Evolutionary conservation across 2,113 vertebrate species (phyloP).

Genomic region (Urocitellus parryii): DNA sequence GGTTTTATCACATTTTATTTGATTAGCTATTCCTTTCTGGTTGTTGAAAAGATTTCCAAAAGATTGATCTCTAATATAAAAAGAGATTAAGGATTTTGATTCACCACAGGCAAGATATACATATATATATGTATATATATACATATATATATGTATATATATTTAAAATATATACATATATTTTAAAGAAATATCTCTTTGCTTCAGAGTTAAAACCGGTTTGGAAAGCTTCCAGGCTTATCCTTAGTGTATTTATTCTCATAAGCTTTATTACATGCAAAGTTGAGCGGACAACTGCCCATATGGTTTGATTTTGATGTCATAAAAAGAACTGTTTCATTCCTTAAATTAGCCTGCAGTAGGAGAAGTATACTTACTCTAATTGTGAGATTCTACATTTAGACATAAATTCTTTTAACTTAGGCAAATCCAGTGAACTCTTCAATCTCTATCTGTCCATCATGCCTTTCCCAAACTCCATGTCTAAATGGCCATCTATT

Average conservation of each 20-base stretch:
- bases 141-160: background rate
- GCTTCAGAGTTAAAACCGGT: constrained; percentile 46
- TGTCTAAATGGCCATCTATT: background rate
- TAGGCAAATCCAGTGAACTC: background rate
- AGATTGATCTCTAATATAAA: constrained; percentile 25
- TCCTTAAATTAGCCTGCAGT: constrained; percentile 15
- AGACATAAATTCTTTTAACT: constrained; percentile 20
- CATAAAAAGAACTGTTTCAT: background rate
- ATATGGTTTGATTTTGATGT: constrained; percentile 59
- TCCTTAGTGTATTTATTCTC: constrained; percentile 17
- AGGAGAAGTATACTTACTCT: background rate
- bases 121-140: no score
- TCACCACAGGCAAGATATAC: background rate
- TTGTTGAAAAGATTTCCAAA: constrained; percentile 37
- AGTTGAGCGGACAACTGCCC: constrained; percentile 28
- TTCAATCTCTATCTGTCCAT: background rate
- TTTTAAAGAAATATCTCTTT: constrained; percentile 15
- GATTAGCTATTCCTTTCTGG: constrained; percentile 2
- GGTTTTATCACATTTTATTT: constrained; percentile 38
- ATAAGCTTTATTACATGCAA: constrained; percentile 36
- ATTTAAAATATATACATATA: background rate
- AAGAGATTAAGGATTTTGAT: constrained; percentile 50
- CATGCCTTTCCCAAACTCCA: background rate
- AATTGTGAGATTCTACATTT: constrained; percentile 44
- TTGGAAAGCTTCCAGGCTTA: constrained; percentile 44